phyloP scores from a whole-genome alignment of 1,140 invertebrate genomes.

The Lordiphosa clarofinis region DNA sequence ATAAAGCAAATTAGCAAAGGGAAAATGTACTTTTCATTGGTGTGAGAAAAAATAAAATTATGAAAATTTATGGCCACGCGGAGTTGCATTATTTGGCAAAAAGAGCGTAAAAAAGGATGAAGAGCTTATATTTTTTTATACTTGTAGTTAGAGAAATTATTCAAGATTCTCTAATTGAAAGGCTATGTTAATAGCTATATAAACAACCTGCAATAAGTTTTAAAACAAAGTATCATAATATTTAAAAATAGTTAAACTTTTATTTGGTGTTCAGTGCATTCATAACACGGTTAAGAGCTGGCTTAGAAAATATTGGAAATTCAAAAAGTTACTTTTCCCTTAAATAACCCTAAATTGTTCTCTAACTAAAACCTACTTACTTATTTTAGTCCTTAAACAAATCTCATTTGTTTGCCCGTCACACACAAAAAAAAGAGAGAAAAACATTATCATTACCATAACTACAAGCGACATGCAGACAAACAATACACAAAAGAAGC shows the following conservation, averaged over 20 bases:
- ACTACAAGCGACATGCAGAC: constrained; percentile 6
- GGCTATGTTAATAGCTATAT: too few species aligned
- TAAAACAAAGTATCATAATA: too few species aligned
- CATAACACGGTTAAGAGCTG: too few species aligned
- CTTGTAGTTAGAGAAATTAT: too few species aligned
- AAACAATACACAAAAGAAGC: neutral
- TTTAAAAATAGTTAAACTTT: too few species aligned
- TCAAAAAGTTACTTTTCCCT: neutral
- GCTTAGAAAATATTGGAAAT: neutral
- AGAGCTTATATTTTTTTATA: neutral
- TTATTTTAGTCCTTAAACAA: neutral
- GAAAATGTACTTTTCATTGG: constrained; percentile 2
- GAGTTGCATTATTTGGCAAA: neutral
- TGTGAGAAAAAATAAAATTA: neutral
- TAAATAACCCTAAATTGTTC: neutral
- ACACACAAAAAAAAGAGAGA: neutral
- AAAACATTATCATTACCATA: constrained; percentile 22
- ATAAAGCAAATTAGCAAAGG: constrained; percentile 4
- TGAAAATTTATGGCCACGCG: neutral
- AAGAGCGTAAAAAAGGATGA: neutral
- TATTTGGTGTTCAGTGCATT: too few species aligned
- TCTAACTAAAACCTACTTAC: neutral
- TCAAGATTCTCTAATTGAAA: too few species aligned
- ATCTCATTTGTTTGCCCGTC: neutral
- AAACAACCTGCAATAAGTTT: too few species aligned